Percentiles rank a stretch among this genome's conserved stretches.
These are phyloP conservation scores for Hippotragus niger DNA, from an alignment of 2,113 vertebrate genomes.

Conservation along the genomic window DNA sequence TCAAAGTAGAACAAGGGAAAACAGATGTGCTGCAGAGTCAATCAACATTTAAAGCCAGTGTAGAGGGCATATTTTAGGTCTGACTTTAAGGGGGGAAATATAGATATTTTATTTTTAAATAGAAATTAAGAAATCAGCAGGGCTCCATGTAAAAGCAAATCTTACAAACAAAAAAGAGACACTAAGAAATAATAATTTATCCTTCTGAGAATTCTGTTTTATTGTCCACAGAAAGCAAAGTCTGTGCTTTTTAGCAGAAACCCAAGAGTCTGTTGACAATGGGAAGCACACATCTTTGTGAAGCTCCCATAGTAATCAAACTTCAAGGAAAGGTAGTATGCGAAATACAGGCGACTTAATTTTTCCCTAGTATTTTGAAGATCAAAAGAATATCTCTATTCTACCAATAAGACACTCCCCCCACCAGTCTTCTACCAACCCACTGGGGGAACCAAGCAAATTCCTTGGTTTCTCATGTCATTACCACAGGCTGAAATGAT, in stretches of 20 bases:
- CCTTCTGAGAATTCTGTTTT: neutral
- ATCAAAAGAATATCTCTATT: conserved; percentile 55
- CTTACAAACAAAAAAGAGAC: neutral
- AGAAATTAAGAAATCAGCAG: conserved; percentile 1
- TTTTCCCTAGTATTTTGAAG: conserved; percentile 6
- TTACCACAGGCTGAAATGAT: conserved; percentile 52
- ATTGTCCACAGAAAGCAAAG: neutral
- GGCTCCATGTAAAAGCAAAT: neutral
- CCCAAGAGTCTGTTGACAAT: neutral
- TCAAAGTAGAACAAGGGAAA: neutral
- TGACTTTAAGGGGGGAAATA: neutral
- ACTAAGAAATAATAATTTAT: neutral
- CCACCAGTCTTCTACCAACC: neutral
- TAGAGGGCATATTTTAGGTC: neutral
- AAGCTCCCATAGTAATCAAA: neutral
- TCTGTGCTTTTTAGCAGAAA: neutral
- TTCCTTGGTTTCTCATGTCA: neutral
- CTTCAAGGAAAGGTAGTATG: neutral
- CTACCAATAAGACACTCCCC: neutral
- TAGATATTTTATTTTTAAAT: neutral
- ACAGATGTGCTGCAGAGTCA: neutral
- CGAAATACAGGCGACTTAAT: neutral
- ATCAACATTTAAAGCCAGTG: neutral
- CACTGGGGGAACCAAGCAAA: conserved; percentile 22
- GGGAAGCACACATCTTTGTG: neutral